Percentiles rank a stretch among this genome's conserved stretches.
Conservation (phyloP, 2,113 vertebrate species). For the Erythrocebus patas region DNA sequence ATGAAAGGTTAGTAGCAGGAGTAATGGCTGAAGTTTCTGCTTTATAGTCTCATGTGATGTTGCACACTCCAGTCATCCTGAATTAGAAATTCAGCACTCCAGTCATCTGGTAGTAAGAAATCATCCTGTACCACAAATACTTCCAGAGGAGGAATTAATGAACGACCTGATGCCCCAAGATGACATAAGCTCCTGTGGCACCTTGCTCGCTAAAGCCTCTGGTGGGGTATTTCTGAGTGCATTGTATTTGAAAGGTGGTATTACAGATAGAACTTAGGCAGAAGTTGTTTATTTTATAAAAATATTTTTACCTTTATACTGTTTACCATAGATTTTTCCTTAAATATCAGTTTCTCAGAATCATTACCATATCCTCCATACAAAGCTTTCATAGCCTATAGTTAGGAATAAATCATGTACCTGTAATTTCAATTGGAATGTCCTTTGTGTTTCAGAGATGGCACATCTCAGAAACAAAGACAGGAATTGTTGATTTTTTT, state of each 20-base stretch:
- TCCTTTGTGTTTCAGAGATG: background rate
- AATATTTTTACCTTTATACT: background rate
- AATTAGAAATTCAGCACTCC: background rate
- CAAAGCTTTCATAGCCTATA: background rate
- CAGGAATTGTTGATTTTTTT: background rate
- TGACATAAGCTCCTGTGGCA: rapidly evolving
- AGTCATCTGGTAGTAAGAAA: background rate
- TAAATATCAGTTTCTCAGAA: background rate
- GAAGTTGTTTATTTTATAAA: background rate
- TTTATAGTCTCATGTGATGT: background rate
- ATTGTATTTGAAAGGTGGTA: rapidly evolving
- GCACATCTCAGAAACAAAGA: background rate
- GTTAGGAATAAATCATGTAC: background rate
- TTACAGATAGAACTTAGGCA: rapidly evolving
- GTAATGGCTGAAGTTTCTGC: background rate
- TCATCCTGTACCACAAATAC: rapidly evolving
- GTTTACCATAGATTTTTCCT: background rate
- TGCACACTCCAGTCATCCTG: background rate
- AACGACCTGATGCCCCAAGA: rapidly evolving
- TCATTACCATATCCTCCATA: background rate
- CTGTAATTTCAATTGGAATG: background rate
- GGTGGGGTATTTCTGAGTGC: rapidly evolving
- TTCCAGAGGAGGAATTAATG: rapidly evolving
- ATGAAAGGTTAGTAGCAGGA: background rate
- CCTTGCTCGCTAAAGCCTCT: background rate